Base-by-base conservation (phyloP, 2,797 vertebrate genomes). In the Rhinoraja longicauda region DNA sequence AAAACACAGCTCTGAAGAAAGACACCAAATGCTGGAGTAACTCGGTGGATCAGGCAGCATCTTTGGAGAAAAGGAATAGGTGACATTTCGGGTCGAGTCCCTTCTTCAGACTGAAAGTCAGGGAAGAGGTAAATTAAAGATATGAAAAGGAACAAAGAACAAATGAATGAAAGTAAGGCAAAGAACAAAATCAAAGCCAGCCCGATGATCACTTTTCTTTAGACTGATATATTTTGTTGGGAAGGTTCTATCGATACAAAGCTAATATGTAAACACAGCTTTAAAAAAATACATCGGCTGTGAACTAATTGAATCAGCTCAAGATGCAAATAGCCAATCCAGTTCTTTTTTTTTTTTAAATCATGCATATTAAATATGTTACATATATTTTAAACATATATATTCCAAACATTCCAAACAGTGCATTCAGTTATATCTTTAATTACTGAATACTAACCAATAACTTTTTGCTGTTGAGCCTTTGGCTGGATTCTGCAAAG, bases 401-500 rank as follows among this genome's bases (percentile, higher is more conserved):
- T n/a, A n/a, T n/a, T n/a, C n/a, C n/a, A n/a, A n/a, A 9, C 39
- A 26, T 26, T 91, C 73, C 39, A 26, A 9, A 91, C 39, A 70
- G 53, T 91, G 21, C 32, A 10, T 70, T 36, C 32, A 21, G 12
- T 91, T 73, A 91, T 10, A 67, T 53, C 36, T 53, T 39, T 21
- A 24, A 13, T 1, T 57, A 17, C 39, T 92, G 21, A 92, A 75
- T 29, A 92, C 21, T 53, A 75, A 92, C 90, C 90, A 91, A 53
- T 62, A 19, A 39, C 32, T 73, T 92, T 45, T 73, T 73, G 64
- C 67, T 72, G 39, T 91, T 91, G 70, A n/a, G 21, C 29, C 67
- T 91, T 92, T 92, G 90, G 39, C 70, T 75, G 24, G 72, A 29
- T 75, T 75, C 70, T 92, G 90, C 39, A 75, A 73, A 73, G 26